Conservation (phyloP, 2,797 vertebrate species). For the Gastrophryne carolinensis region DNA sequence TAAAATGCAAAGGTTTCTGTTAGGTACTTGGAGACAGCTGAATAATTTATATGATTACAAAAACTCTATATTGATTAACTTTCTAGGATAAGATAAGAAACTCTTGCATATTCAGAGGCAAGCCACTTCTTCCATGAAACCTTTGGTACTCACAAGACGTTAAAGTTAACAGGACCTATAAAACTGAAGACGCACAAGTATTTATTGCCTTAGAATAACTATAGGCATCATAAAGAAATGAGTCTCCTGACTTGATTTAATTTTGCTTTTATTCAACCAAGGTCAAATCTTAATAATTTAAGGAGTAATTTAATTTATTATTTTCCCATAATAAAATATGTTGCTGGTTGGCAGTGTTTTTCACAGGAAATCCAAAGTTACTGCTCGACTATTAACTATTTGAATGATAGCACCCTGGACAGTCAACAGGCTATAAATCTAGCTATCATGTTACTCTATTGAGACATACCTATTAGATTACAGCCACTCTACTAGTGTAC, state of each 20-base stretch:
- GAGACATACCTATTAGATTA: background rate
- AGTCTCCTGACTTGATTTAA: slow-evolving; percentile 3
- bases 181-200: slow-evolving; percentile 29
- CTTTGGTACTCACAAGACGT: slow-evolving; percentile 20
- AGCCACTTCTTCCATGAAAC: background rate
- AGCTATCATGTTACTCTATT: slow-evolving; percentile 28
- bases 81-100: slow-evolving; percentile 7
- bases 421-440: slow-evolving; percentile 28
- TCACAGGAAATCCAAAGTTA: background rate
- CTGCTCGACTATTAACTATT: background rate
- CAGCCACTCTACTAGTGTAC: background rate
- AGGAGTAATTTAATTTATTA: too few relatives aligned
- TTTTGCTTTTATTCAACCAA: too few relatives aligned
- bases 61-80: slow-evolving; percentile 7
- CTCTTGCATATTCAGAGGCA: background rate
- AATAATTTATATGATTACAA: slow-evolving; percentile 4
- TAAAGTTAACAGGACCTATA: slow-evolving; percentile 31
- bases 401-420: slow-evolving; percentile 6
- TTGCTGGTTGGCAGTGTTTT: too few relatives aligned
- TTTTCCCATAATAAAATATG: too few relatives aligned
- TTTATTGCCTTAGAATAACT: slow-evolving; percentile 28
- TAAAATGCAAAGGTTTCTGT: background rate
- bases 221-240: slow-evolving; percentile 26
- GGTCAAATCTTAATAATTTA: too few relatives aligned
- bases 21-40: background rate